Evolutionary conservation across 2,888 invertebrate species (phyloP), one percentile per base, ranked within the genome.

Genomic region (Eudemis profundana): DNA sequence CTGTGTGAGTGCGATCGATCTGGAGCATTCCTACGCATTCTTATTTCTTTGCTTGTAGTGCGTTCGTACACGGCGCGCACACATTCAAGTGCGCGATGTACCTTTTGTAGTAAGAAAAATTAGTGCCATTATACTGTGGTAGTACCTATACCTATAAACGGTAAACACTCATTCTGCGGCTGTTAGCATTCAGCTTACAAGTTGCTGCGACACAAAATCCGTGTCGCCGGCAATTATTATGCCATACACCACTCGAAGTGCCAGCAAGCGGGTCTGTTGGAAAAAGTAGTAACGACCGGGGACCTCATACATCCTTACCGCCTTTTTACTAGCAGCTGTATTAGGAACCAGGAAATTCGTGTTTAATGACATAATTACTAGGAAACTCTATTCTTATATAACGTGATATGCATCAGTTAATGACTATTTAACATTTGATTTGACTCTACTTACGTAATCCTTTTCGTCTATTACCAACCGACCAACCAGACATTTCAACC

Each of bases 341-440:
- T 66, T 67, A 70, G 72, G 72, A 63, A 82, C 72, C 77, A 83
- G 84, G 83, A 84, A 81, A 79, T 73, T 73, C 62, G 65, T 63
- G 61, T 68, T 79, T 67, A 77, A 81, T 83, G 66, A 76, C 69
- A 73, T 73, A 75, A 81, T 83, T 78, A 81, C 38, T 59, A 75
- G 61, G 63, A 57, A 61, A 54, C 66, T 40, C 33, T 36, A 63
- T 21, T 56, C 50, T 57, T 49, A 63, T 49, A 57, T 50, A 56
- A 63, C 56, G 56, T 33, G 42, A 33, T 49, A 21, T 50, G 33
- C 7, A 21, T 50, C 33, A 57, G 12, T 21, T 50, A 56, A 63
- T 50, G 29, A 17, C 15, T 23, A 15, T 50, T 44, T 50, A 42
- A 42, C 23, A 5, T 23, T 33, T 33, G 33, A 10, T 8, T 4